phyloP scores from a whole-genome alignment of 1,140 invertebrate genomes.

The Drosophila ambigua region DNA sequence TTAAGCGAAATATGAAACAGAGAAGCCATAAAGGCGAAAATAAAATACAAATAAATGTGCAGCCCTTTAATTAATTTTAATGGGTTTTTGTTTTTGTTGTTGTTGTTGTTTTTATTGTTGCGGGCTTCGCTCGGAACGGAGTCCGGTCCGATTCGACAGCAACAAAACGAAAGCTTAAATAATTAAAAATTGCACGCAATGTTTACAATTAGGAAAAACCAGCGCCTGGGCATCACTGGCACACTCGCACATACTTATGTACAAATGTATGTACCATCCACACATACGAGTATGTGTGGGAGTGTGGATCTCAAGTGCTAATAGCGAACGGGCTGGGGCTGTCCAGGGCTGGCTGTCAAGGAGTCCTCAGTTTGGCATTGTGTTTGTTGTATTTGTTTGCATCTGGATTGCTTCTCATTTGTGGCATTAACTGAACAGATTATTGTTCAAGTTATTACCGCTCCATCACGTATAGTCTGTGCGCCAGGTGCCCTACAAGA shows the following conservation, averaged over 20 bases:
- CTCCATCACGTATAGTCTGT: constrained; percentile 84
- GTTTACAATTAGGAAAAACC: constrained; percentile 81
- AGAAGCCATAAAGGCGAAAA: constrained; percentile 53
- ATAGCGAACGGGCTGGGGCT: constrained; percentile 14
- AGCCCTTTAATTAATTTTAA: constrained; percentile 82
- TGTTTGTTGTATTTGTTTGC: constrained; percentile 50
- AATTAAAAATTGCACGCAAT: constrained; percentile 83
- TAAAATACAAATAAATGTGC: constrained; percentile 73
- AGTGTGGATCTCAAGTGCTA: constrained; percentile 37
- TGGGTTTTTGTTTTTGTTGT: constrained; percentile 56
- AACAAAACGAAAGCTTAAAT: constrained; percentile 74
- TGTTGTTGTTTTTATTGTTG: constrained; percentile 54
- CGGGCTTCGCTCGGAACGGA: constrained; percentile 14
- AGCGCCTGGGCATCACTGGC: constrained; percentile 49
- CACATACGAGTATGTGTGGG: background rate
- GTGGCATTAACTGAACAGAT: constrained; percentile 80
- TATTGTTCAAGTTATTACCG: constrained; percentile 83
- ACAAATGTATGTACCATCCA: background rate
- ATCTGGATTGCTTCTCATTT: constrained; percentile 43
- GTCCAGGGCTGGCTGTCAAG: constrained; percentile 43
- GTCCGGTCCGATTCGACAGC: constrained; percentile 18
- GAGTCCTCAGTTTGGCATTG: constrained; percentile 81
- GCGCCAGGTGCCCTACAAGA: constrained; percentile 80
- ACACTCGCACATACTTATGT: constrained; percentile 8
- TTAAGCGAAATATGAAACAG: constrained; percentile 73